Base-by-base conservation (phyloP, 2,888 invertebrate genomes). In the Meiosimyza platycephala region DNA sequence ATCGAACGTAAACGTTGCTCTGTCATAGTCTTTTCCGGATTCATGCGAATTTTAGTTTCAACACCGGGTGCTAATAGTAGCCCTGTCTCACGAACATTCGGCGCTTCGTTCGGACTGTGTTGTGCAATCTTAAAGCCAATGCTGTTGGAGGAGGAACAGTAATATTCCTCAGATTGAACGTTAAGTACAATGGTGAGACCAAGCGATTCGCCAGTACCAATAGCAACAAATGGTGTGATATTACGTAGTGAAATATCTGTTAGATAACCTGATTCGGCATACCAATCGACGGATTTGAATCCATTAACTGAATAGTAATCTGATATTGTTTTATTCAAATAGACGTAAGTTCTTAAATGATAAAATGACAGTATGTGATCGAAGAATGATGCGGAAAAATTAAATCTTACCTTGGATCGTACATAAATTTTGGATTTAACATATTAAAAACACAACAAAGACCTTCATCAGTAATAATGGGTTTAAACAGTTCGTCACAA, bases 381-480 rank as follows among this genome's bases (percentile, higher is more conserved):
- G 28, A 28, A 4, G 3, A 4, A 28, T 28, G 4, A 28, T 28
- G 28, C 2, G 28, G 28, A 4, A 4, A 2, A 0, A 28, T 28
- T 28, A 28, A 4, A 28, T 2, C 28, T 28, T 28, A 28, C 28
- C 28, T 28, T 4, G 28, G 28, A 28, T 28, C 4, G 4, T 9
- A 83, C 84, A 85, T 83, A 72, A 78, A 84, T n/a, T 73, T 75
- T 1, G 91, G 89, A 73, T 93, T 92, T 0, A 95, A 90, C 75
- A 91, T 90, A 83, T 95, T 95, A 83, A 95, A 95, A 6, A 93
- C 92, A 85, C 95, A 95, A 83, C 95, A 95, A 1, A 94, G 89
- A 0, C 95, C 95, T 83, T 95, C 94, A 55, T 76, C 76, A 4
- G 77, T 78, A 6, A 78, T 74, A 71, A 92, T 91, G 0, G 92